Base-by-base conservation (phyloP, 1,140 invertebrate species). In the Calliopsis andreniformis region DNA sequence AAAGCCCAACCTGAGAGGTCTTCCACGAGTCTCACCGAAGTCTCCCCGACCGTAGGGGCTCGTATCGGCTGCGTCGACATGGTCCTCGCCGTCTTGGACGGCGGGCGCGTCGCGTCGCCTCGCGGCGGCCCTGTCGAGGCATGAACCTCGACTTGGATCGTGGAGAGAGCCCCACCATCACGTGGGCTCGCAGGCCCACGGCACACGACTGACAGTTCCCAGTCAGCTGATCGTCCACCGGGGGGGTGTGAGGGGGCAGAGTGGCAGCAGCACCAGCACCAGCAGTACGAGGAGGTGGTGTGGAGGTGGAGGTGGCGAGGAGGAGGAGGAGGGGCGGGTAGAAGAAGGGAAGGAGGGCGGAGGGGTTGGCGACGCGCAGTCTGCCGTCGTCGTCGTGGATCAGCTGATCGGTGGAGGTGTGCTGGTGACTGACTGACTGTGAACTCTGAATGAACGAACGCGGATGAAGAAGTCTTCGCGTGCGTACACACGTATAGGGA, bases 191-290 rank as follows among this genome's bases (percentile, higher is more conserved):
- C 78, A 73, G 83, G 76, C 78, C 84, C 88, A 87, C 84, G 67
- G 82, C 73, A 79, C 80, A 64, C 84, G 58, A 88, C 89, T 87
- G 88, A 87, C 86, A 86, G 84, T 88, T 87, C 78, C 76, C 85
- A 87, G 84, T 90, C 88, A 89, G 89, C 88, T 89, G 89, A 90
- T 88, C 85, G 88, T 87, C 79, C 84, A 83, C 71, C 64, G 71
- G 64, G 59, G 64, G 72, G 75, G 43, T 66, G 25, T 53, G 25
- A 58, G 79, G 68, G 80, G 63, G 78, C 62, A 43, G 43, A 61
- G 66, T 51, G 76, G 56, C n/a, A 70, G 62, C 53, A 75, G 66
- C 2, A 81, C 53, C 14, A 82, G 51, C 20, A 69, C 43, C 7
- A 76, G 62, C 5, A 68, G 12, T 18, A 83, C 64, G 12, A 67